These are phyloP conservation scores for Anolis sagrei DNA, from an alignment of 2,113 vertebrate genomes.

Conservation along the genomic window DNA sequence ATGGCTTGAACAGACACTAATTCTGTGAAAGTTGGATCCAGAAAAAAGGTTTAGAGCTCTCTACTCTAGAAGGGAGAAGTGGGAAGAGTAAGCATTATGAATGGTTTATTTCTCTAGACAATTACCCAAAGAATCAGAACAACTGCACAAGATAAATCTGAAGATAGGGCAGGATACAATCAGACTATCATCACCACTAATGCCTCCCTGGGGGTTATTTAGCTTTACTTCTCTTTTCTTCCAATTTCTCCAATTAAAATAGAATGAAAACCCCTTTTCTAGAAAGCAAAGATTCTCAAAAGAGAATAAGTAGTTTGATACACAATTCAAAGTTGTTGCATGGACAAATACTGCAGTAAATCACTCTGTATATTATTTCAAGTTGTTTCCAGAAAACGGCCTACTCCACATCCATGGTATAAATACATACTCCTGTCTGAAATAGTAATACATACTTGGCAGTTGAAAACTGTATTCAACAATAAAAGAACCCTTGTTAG, in stretches of 20 bases:
- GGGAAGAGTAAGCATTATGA: not conserved
- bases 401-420: conserved; percentile 13
- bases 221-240: not conserved
- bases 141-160: not conserved
- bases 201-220: not conserved
- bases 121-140: not conserved
- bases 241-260: not conserved
- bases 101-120: not conserved
- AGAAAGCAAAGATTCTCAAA: not conserved
- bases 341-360: conserved; percentile 7
- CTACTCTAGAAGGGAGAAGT: not conserved
- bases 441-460: not conserved
- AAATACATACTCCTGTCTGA: not conserved
- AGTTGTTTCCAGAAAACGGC: not conserved
- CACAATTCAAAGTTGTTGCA: not conserved
- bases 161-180: not conserved
- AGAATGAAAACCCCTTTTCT: not conserved
- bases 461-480: not conserved
- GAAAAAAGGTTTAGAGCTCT: not conserved
- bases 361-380: not conserved
- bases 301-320: not conserved
- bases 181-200: not conserved
- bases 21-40: not conserved
- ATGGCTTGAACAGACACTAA: conserved; percentile 16
- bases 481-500: not conserved